Base-by-base conservation (phyloP, 2,113 vertebrate species). In the Notothenia coriiceps region DNA sequence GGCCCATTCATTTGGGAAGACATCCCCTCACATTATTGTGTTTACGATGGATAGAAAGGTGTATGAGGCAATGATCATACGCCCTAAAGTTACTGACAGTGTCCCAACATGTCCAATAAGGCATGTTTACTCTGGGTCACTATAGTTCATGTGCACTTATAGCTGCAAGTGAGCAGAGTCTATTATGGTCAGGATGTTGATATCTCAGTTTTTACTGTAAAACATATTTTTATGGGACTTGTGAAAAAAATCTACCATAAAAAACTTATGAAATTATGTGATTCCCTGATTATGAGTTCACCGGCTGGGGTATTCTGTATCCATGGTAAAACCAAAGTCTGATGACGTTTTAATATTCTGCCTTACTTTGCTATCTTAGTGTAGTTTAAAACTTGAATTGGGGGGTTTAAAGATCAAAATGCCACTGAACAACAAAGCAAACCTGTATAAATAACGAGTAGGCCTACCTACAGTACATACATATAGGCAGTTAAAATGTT, bases 51-150 rank as follows among this genome's bases (percentile, higher is more conserved):
- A 15, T 22, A 64, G 33, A 69, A 47, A 63, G 40, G 35, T 6
- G 35, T 40, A 8, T 22, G 46, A 71, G 55, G 25, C 59, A 60
- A 64, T 74, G 74, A 54, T 1, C 12, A 47, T 29, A 13, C 4
- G 59, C 52, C 68, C 29, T 52, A 40, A 40, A 40, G 35, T 40
- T 40, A 57, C 43, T 84, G 55, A 54, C 52, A 71, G 44, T 66
- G 64, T 5, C 40, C 25, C 71, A 72, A 70, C 74, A 68, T 87
- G 59, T 55, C 83, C 85, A 18, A 8, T 22, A 25, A 15, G 40
- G 25, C 17, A n/a, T 14, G 12, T 47, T 69, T 14, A 13, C 8
- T 25, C 17, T 15, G n/a, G 12, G 40, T 69, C 10, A 13, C 8
- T 25, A 17, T 63, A 9, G 17, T 7, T 5, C 12, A 25, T 15